Conservation (phyloP, 1,140 invertebrate genomes). For the Copidosoma floridanum region DNA sequence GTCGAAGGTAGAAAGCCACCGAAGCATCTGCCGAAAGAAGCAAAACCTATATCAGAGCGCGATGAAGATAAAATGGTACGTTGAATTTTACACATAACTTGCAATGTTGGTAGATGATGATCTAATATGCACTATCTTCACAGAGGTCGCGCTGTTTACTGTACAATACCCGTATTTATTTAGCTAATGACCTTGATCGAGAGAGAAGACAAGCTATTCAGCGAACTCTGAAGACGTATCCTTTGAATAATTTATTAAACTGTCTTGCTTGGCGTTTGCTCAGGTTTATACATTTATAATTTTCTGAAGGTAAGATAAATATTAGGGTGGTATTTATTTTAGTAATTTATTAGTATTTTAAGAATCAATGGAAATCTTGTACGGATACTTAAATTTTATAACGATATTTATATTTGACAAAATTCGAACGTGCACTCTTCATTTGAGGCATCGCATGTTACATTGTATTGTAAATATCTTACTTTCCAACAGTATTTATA, state of each 20-base stretch:
- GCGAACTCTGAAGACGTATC: conserved; percentile 48
- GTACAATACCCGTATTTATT: conserved; percentile 24
- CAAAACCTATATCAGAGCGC: conserved; percentile 32
- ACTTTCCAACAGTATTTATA: too few relatives aligned
- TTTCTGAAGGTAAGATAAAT: too few relatives aligned
- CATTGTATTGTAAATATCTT: too few relatives aligned
- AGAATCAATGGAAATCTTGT: too few relatives aligned
- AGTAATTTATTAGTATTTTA: too few relatives aligned
- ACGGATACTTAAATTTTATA: too few relatives aligned
- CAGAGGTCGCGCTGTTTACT: conserved; percentile 38
- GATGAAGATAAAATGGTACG: conserved; percentile 34
- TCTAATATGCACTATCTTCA: too few relatives aligned
- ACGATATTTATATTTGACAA: too few relatives aligned
- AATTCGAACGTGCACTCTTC: too few relatives aligned
- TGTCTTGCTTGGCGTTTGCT: not conserved
- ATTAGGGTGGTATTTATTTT: too few relatives aligned
- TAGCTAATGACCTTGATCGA: conserved; percentile 30
- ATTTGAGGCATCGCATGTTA: too few relatives aligned
- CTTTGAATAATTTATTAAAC: conserved; percentile 34
- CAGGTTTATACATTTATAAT: too few relatives aligned
- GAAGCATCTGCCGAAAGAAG: conserved; percentile 35
- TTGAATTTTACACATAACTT: not conserved
- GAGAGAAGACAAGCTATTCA: conserved; percentile 20
- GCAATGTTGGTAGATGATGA: not conserved
- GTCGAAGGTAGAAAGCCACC: conserved; percentile 38